Evolutionary conservation across 2,888 invertebrate species (phyloP).

Genomic region (Chydorus sphaericus): DNA sequence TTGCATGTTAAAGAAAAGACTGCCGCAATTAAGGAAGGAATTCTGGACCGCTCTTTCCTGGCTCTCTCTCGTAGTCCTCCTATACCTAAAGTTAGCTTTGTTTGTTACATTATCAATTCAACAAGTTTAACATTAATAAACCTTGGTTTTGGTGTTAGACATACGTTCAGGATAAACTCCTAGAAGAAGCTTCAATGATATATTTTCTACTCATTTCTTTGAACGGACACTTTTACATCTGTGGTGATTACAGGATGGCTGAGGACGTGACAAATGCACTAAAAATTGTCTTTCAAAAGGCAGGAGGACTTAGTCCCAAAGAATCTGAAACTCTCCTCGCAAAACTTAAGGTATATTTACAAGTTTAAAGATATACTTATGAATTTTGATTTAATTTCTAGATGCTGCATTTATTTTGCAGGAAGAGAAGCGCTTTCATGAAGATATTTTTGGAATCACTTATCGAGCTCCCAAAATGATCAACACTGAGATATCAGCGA

Average conservation of each 20-base stretch:
- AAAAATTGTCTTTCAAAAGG: conserved; percentile 59
- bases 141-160: too few relatives aligned
- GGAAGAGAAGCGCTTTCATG: conserved; percentile 4
- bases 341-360: conserved; percentile 68
- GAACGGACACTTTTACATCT: conserved; percentile 84
- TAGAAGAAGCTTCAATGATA: conserved; percentile 59
- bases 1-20: conserved; percentile 68
- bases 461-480: too few relatives aligned
- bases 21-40: conserved; percentile 49
- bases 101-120: neutral
- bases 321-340: conserved; percentile 76
- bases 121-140: too few relatives aligned
- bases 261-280: conserved; percentile 86
- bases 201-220: conserved; percentile 59
- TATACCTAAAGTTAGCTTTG: conserved; percentile 50
- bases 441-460: conserved; percentile 11
- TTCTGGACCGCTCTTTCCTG: conserved; percentile 60
- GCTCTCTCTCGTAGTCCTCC: conserved; percentile 67
- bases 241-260: conserved; percentile 95
- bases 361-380: too few relatives aligned
- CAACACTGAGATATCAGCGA: too few relatives aligned
- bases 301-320: conserved; percentile 57
- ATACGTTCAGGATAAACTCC: conserved; percentile 81
- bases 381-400: too few relatives aligned
- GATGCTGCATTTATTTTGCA: too few relatives aligned